Conservation (phyloP, 2,113 vertebrate species). For the Ceyx cyanopectus region DNA sequence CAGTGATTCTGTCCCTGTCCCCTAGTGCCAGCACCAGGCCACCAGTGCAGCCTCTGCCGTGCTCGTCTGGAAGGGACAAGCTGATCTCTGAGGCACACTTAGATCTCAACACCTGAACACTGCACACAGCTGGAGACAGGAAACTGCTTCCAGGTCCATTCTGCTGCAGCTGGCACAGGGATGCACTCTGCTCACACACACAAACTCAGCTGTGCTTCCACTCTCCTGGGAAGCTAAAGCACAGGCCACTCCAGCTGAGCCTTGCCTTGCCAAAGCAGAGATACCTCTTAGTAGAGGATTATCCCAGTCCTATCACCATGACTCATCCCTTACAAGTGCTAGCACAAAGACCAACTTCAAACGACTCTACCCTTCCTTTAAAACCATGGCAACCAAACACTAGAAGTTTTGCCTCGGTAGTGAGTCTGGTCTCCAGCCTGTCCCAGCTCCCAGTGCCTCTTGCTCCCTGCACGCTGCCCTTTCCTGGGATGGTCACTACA, state of each 20-base stretch:
- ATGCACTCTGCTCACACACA: background rate
- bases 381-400: background rate
- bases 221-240: background rate
- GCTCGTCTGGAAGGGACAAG: background rate
- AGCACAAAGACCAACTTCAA: background rate
- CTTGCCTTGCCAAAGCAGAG: background rate
- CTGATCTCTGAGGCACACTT: background rate
- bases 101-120: background rate
- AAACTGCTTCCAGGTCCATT: background rate
- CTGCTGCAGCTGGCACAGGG: background rate
- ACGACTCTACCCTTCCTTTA: background rate
- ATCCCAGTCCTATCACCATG: rapidly evolving
- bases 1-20: background rate
- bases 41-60: background rate
- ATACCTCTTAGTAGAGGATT: background rate
- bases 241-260: background rate
- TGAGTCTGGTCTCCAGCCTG: background rate
- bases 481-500: background rate
- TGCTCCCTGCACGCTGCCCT: background rate
- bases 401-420: background rate
- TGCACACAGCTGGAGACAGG: background rate
- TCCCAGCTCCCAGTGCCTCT: background rate
- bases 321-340: background rate
- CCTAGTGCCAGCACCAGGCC: background rate
- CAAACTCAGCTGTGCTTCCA: background rate